Conservation (phyloP, 2,888 invertebrate species). For the Corbicula japonica region DNA sequence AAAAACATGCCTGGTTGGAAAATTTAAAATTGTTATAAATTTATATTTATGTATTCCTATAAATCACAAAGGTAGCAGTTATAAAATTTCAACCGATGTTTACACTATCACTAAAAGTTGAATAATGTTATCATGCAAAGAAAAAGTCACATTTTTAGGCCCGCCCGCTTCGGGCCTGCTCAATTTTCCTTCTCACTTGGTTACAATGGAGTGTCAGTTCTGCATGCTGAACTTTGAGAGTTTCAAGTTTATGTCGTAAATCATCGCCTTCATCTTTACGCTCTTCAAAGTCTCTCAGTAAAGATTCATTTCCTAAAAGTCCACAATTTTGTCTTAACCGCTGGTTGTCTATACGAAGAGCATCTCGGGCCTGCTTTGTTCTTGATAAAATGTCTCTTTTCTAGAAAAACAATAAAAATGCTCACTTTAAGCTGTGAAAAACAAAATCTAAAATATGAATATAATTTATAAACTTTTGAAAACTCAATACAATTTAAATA, state of each 20-base stretch:
- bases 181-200: slow-evolving; percentile 85
- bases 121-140: no score
- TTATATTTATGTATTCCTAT: no score
- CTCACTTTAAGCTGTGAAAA: no score
- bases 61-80: no score
- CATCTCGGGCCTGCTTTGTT: slow-evolving; percentile 87
- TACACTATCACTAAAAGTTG: no score
- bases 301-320: slow-evolving; percentile 87
- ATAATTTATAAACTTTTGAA: no score
- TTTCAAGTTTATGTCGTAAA: slow-evolving; percentile 80
- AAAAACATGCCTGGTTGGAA: no score
- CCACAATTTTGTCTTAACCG: slow-evolving; percentile 87
- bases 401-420: slow-evolving; percentile 72
- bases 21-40: no score
- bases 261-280: slow-evolving; percentile 84
- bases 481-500: no score
- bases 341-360: slow-evolving; percentile 86
- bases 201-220: slow-evolving; percentile 84
- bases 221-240: slow-evolving; percentile 84
- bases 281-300: slow-evolving; percentile 88
- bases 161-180: slow-evolving; percentile 76
- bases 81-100: no score
- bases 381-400: slow-evolving; percentile 85
- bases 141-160: no score
- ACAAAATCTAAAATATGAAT: no score